These are phyloP conservation scores for Ornithoptera priamus DNA, from an alignment of 2,888 invertebrate genomes.

Conservation along the genomic window DNA sequence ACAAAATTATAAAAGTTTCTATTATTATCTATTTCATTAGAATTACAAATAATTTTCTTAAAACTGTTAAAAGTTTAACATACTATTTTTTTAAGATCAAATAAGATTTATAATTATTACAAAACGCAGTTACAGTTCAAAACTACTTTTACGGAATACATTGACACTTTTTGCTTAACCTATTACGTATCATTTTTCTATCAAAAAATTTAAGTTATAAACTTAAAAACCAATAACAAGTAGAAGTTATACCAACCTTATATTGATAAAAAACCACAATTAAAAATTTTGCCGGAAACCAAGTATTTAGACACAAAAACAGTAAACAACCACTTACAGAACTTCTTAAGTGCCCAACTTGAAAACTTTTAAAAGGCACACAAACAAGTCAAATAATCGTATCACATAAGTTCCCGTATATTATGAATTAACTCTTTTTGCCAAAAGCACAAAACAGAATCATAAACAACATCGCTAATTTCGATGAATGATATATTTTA, in stretches of 20 bases:
- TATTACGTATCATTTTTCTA: constrained; percentile 22
- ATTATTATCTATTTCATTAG: not conserved
- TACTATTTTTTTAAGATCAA: not conserved
- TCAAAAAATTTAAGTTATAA: constrained; percentile 6
- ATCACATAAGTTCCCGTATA: constrained; percentile 39
- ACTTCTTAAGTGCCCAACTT: constrained; percentile 51
- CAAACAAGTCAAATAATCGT: constrained; percentile 39
- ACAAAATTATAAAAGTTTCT: no score
- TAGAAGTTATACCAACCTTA: constrained; percentile 36
- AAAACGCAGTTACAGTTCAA: not conserved
- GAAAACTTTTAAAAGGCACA: constrained; percentile 63
- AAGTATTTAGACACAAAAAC: constrained; percentile 37
- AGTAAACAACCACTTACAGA: constrained; percentile 45
- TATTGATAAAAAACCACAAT: constrained; percentile 12
- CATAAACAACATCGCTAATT: constrained; percentile 25
- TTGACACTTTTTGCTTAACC: constrained; percentile 23
- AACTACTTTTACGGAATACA: not conserved
- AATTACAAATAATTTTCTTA: not conserved
- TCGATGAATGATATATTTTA: constrained; percentile 12
- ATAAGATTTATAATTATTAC: not conserved
- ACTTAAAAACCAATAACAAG: constrained; percentile 4
- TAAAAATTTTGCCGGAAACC: constrained; percentile 28
- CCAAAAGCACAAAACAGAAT: constrained; percentile 39
- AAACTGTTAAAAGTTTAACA: not conserved
- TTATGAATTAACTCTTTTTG: constrained; percentile 32